phyloP scores from a whole-genome alignment of 2,888 invertebrate genomes.

The Agelastica alni region DNA sequence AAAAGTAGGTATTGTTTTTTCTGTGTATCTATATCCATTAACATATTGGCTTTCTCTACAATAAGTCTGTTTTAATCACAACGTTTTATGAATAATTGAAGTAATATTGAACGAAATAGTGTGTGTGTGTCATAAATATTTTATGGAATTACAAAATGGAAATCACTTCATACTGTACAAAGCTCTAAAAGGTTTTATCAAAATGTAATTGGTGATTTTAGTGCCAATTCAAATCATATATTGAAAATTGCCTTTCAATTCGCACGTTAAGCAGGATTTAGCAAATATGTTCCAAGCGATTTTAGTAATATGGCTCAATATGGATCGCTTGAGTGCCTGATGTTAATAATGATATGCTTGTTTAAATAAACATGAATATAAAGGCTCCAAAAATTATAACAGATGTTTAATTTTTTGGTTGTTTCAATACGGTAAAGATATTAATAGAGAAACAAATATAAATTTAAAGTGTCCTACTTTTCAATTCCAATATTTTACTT shows the following conservation, averaged over 20 bases:
- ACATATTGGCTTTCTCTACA: background rate
- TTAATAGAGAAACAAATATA: no score
- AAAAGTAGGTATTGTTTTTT: no score
- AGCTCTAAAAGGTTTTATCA: constrained; percentile 11
- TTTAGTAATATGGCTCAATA: no score
- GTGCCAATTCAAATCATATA: constrained; percentile 3
- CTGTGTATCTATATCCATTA: background rate
- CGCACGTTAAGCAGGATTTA: background rate
- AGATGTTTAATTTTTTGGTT: no score
- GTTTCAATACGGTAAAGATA: no score
- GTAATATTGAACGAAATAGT: constrained; percentile 6
- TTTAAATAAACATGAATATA: no score
- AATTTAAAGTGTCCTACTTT: no score
- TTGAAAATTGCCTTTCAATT: constrained; percentile 6
- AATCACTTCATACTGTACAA: constrained; percentile 5
- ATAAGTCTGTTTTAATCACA: constrained; percentile 8
- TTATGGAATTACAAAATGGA: constrained; percentile 8
- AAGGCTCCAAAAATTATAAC: no score
- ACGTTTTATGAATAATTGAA: constrained; percentile 11
- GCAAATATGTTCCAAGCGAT: background rate
- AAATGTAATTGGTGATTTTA: constrained; percentile 7
- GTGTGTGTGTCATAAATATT: background rate
- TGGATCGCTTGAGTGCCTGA: no score
- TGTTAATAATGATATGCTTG: no score
- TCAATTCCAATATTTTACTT: no score